Percentiles rank a stretch among this genome's conserved stretches.
Evolutionary conservation across 2,113 vertebrate species (phyloP).

Genomic region (Pitta sordida): DNA sequence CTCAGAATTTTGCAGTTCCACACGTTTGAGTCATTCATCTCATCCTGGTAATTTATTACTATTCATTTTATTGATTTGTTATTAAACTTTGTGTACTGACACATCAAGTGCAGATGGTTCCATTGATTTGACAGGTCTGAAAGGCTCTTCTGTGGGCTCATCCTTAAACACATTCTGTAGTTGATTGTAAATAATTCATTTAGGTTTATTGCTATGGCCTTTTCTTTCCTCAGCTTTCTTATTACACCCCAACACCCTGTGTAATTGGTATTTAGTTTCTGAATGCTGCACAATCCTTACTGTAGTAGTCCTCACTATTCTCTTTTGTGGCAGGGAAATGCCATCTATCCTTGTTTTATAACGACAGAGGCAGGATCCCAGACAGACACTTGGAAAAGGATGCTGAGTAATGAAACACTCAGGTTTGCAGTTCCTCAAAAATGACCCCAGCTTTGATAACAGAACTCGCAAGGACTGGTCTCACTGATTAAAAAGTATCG

Average conservation of each 20-base stretch:
- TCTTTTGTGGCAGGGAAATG: not conserved
- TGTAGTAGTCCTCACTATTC: not conserved
- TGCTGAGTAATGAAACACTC: not conserved
- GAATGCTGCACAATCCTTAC: not conserved
- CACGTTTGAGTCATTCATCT: not conserved
- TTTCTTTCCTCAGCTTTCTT: constrained; percentile 1
- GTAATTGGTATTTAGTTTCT: not conserved
- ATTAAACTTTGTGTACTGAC: constrained; percentile 6
- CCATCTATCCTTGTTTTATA: not conserved
- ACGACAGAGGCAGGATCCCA: not conserved
- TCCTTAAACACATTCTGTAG: not conserved
- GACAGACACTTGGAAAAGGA: not conserved
- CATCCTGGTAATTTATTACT: not conserved
- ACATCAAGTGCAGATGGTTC: not conserved
- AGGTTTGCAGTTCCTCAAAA: not conserved
- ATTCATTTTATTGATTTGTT: constrained; percentile 29
- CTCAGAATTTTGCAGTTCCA: not conserved
- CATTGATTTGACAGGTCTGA: constrained; percentile 22
- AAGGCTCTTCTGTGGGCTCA: constrained; percentile 13
- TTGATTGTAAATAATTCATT: constrained; percentile 46
- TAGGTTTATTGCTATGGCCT: constrained; percentile 29
- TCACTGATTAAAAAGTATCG: not conserved
- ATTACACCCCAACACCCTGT: not conserved
- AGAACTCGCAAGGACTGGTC: not conserved
- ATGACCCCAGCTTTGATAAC: not conserved